Base-by-base conservation (phyloP, 2,797 vertebrate genomes). In the Sebastes glaucus region DNA sequence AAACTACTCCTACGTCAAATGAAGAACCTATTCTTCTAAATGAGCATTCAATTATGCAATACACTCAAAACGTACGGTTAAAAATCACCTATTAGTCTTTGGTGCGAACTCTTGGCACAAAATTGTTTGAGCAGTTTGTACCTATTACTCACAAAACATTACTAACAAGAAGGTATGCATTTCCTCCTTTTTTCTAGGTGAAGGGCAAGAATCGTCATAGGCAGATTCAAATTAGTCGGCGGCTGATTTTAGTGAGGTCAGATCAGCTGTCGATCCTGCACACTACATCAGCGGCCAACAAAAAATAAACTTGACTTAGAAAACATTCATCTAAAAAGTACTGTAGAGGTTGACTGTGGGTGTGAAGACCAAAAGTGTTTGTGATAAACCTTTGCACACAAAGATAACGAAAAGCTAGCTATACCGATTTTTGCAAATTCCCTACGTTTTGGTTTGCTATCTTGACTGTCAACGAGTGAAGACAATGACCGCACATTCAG, bases 101-200 rank as follows among this genome's bases (percentile, higher is more conserved):
- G 94, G 94, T 92, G 92, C 92, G 79, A 91, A 89, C 70, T 89
- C 76, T 90, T 93, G 94, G 93, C 90, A 94, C 92, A 90, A 88
- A 71, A 76, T 79, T 35, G 64, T 86, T 86, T 84, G 56, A 84
- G 71, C 56, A 74, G 70, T 88, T 81, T 93, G 86, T 85, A 86
- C 87, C 80, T 53, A 59, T 85, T 62, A 77, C 70, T 86, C 62
- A 76, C 49, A 82, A 89, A 89, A 84, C 56, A 22, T 75, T 59
- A 77, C 67, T 68, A 56, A 84, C 25, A 69, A 71, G 57, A 86
- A 59, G 38, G 46, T 83, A 63, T 59, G 64, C 7, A 68, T 82
- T 25, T 57, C 68, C 13, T 73, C 4, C 13, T 70, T 16, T 53
- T 78, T 53, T 78, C 65, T 62, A 32, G n/a, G 68, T 70, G 42